These are phyloP conservation scores for Drosophila pullipes DNA, from an alignment of 2,888 invertebrate genomes.

Conservation along the genomic window DNA sequence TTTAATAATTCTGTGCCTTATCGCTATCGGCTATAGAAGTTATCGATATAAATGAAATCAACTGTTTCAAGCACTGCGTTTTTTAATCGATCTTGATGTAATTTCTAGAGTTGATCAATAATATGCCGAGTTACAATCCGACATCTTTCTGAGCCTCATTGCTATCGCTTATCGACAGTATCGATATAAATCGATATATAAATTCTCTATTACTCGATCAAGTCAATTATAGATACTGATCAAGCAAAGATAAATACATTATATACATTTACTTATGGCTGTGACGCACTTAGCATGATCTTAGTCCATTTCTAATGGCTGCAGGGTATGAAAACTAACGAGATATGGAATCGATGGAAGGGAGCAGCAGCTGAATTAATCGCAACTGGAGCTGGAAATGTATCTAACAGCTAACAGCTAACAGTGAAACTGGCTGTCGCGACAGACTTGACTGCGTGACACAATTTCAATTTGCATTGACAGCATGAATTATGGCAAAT, in stretches of 20 bases:
- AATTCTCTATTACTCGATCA: background rate
- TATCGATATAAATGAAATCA: background rate
- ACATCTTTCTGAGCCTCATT: background rate
- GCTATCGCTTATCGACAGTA: background rate
- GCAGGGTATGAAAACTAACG: constrained; percentile 42
- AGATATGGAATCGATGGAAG: constrained; percentile 55
- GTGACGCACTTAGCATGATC: background rate
- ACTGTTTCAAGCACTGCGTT: background rate
- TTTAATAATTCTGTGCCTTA: background rate
- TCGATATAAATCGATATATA: too few relatives aligned
- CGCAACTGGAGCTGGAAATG: constrained; percentile 10
- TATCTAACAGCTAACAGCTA: background rate
- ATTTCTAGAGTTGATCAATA: background rate
- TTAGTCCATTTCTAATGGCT: background rate
- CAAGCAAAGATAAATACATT: background rate
- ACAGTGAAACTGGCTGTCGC: constrained; percentile 15
- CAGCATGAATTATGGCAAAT: constrained; percentile 81
- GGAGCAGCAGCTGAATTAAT: constrained; percentile 1
- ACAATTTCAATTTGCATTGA: constrained; percentile 81
- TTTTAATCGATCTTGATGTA: background rate
- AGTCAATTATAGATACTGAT: background rate
- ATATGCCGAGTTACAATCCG: background rate
- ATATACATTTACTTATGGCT: background rate
- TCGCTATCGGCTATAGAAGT: background rate
- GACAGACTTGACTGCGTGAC: constrained; percentile 71